phyloP scores from a whole-genome alignment of 1,140 invertebrate species.

The Sesamia nonagrioides region DNA sequence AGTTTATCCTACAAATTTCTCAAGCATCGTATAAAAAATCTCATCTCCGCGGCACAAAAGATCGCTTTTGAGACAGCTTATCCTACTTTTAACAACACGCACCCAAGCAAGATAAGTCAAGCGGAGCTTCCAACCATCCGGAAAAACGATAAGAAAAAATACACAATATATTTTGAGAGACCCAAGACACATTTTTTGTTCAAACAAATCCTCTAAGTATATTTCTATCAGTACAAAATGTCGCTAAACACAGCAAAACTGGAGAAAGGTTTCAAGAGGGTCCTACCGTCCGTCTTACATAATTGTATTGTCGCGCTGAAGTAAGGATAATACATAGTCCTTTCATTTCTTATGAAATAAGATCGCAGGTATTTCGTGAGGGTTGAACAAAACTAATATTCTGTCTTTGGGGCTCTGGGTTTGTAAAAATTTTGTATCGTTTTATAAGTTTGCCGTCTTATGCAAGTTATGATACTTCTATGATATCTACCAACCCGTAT shows the following conservation, averaged over 20 bases:
- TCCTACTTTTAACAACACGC: background rate
- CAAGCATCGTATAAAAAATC: background rate
- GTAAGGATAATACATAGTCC: background rate
- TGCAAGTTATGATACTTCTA: background rate
- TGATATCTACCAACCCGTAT: background rate
- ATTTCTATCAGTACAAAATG: background rate
- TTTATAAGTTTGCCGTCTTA: background rate
- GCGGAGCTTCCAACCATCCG: background rate
- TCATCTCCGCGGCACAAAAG: background rate
- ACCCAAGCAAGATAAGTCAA: background rate
- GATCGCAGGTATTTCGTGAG: background rate
- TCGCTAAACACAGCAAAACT: slow-evolving; percentile 1
- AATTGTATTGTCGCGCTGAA: slow-evolving; percentile 6
- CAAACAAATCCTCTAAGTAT: background rate
- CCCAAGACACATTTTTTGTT: slow-evolving; percentile 14
- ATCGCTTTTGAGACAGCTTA: background rate
- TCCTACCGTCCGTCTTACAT: slow-evolving; percentile 8
- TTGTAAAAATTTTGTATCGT: background rate
- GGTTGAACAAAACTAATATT: background rate
- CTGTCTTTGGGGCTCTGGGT: background rate
- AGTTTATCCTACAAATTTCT: background rate
- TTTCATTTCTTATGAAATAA: slow-evolving; percentile 9
- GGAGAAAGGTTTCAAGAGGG: background rate
- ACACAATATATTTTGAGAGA: background rate
- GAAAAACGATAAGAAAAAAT: background rate